Evolutionary conservation across 2,113 vertebrate genomes (phyloP).

Genomic region (Nycticebus coucang): DNA sequence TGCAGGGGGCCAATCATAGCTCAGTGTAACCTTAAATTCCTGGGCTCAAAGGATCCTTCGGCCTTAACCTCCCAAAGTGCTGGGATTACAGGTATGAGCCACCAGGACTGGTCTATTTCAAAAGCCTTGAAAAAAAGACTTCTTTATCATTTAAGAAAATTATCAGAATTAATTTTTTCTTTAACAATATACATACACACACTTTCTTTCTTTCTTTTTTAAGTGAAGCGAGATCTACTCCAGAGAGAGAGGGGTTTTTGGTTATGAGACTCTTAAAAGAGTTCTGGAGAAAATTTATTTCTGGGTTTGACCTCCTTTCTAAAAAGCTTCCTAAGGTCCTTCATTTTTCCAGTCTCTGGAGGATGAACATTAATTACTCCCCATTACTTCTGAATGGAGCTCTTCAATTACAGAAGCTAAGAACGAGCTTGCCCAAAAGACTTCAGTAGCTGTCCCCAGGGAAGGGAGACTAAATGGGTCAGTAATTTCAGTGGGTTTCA

Average conservation of each 20-base stretch:
- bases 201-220: too few species aligned
- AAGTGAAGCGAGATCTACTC: slow-evolving; percentile 37
- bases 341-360: slow-evolving; percentile 48
- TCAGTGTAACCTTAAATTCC: background rate
- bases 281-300: slow-evolving; percentile 44
- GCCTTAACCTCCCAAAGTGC: too few species aligned
- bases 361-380: slow-evolving; percentile 41
- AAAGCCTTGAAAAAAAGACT: background rate
- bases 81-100: too few species aligned
- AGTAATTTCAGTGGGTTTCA: slow-evolving; percentile 4
- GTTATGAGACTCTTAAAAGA: background rate
- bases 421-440: background rate
- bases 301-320: background rate
- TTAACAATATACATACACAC: background rate
- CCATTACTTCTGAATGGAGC: slow-evolving; percentile 48
- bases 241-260: background rate
- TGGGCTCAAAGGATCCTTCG: background rate
- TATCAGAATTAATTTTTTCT: slow-evolving; percentile 1
- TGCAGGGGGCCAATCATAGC: background rate
- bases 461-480: background rate
- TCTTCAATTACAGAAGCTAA: background rate
- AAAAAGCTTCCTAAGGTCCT: slow-evolving; percentile 20
- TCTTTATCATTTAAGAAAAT: background rate
- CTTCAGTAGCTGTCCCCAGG: background rate
- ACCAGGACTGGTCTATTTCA: too few species aligned